Percentiles rank a stretch among this genome's conserved stretches.
These are phyloP conservation scores for Tenthredo livida DNA, from an alignment of 2,888 invertebrate genomes.

Conservation along the genomic window DNA sequence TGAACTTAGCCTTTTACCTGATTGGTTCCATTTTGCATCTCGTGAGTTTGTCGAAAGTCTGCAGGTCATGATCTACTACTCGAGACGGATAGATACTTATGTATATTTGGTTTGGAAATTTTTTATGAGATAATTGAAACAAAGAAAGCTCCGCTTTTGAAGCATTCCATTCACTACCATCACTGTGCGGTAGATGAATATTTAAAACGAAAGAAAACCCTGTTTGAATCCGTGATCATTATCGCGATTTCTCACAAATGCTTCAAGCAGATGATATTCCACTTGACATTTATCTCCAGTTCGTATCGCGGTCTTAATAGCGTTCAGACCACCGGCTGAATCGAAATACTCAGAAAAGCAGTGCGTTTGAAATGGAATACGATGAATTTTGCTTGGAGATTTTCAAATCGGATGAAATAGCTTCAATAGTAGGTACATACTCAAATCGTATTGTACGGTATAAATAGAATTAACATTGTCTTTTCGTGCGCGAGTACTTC, in stretches of 20 bases:
- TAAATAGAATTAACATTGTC: slow-evolving; percentile 21
- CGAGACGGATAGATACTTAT: neutral
- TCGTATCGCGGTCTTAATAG: neutral
- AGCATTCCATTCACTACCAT: neutral
- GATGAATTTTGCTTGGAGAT: neutral
- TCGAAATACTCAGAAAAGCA: neutral
- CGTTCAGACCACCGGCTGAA: neutral
- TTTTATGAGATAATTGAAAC: neutral
- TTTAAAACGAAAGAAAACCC: neutral
- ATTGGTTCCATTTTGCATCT: neutral
- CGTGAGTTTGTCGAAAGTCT: neutral
- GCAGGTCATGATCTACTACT: neutral
- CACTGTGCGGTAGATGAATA: neutral
- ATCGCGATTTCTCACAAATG: slow-evolving; percentile 17
- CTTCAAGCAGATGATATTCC: slow-evolving; percentile 1
- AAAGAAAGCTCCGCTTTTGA: neutral
- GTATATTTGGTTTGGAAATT: neutral
- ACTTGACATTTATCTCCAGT: slow-evolving; percentile 5
- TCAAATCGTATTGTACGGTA: neutral
- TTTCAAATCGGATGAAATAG: neutral
- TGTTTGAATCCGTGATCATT: neutral
- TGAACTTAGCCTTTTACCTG: neutral
- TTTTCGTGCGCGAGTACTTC: neutral
- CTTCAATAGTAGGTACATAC: neutral
- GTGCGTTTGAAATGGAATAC: neutral